Conservation (phyloP, 1,140 invertebrate genomes). For the Leucophenga varia region DNA sequence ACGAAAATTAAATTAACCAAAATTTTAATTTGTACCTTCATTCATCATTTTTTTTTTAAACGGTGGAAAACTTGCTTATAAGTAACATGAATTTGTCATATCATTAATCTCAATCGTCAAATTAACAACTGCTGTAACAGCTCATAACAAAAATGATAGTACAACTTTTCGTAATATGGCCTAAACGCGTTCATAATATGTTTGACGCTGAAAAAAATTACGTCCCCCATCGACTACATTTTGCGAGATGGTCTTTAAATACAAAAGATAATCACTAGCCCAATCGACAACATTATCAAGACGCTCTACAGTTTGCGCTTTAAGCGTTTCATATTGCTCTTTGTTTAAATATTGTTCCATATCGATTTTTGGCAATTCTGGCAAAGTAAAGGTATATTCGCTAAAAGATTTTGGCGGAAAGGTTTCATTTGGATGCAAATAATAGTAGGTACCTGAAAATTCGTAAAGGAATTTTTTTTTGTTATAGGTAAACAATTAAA, state of each 20-base stretch:
- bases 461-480: too few relatives aligned
- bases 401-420: slow-evolving; percentile 46
- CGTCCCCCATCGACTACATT: slow-evolving; percentile 41
- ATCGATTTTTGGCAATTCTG: slow-evolving; percentile 37
- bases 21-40: neutral
- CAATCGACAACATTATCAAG: slow-evolving; percentile 41
- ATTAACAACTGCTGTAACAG: slow-evolving; percentile 38
- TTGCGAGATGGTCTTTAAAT: slow-evolving; percentile 44
- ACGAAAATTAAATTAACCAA: too few relatives aligned
- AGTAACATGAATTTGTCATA: slow-evolving; percentile 6
- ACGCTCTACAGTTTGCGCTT: slow-evolving; percentile 35
- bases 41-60: neutral
- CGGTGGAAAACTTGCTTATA: neutral
- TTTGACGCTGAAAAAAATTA: slow-evolving; percentile 39
- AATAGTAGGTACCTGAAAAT: slow-evolving; percentile 52
- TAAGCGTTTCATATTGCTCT: slow-evolving; percentile 33
- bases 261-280: slow-evolving; percentile 49
- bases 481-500: too few relatives aligned
- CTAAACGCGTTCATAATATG: slow-evolving; percentile 49
- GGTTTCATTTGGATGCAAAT: slow-evolving; percentile 51
- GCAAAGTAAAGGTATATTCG: slow-evolving; percentile 32
- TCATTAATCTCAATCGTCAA: slow-evolving; percentile 8
- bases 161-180: slow-evolving; percentile 20
- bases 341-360: slow-evolving; percentile 40
- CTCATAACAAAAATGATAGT: slow-evolving; percentile 31